A percentile compares a stretch with the other conserved stretches of the same genome.
phyloP scores from a whole-genome alignment of 1,140 invertebrate species.

The Aleiodes sp. region DNA sequence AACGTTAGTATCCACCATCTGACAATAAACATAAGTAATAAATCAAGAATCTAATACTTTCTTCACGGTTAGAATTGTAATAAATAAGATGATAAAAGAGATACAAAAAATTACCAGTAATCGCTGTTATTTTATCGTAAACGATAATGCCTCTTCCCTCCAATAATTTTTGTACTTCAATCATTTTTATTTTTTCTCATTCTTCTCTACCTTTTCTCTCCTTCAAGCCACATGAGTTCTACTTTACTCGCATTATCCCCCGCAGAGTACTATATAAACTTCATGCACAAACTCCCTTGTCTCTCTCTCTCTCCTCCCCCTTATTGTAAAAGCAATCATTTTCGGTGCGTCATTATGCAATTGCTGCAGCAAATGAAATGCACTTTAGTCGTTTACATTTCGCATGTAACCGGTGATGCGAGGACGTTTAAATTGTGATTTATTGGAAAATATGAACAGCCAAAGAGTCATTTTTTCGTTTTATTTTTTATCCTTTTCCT shows the following conservation, averaged over 20 bases:
- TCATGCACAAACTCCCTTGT: conserved; percentile 31
- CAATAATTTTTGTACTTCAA: conserved; percentile 13
- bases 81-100: conserved; percentile 9
- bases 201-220: neutral
- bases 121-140: conserved; percentile 62
- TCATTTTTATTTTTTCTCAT: neutral
- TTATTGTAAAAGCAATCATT: conserved; percentile 48
- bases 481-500: conserved; percentile 1
- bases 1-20: no score
- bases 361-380: conserved; percentile 61
- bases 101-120: conserved; percentile 49
- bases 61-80: neutral
- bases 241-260: conserved; percentile 59
- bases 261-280: conserved; percentile 36
- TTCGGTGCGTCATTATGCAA: conserved; percentile 59
- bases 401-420: neutral
- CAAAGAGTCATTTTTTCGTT: conserved; percentile 22
- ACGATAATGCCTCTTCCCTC: conserved; percentile 55
- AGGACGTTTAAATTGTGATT: conserved; percentile 47
- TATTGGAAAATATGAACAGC: conserved; percentile 49
- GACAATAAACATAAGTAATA: no score
- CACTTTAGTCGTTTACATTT: conserved; percentile 34
- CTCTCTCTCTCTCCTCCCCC: conserved; percentile 16
- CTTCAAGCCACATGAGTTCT: conserved; percentile 51
- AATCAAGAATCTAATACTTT: no score